Evolutionary conservation across 2,113 vertebrate species (phyloP), one percentile per base, ranked within the genome.

Genomic region (Rhadina sibilatrix): DNA sequence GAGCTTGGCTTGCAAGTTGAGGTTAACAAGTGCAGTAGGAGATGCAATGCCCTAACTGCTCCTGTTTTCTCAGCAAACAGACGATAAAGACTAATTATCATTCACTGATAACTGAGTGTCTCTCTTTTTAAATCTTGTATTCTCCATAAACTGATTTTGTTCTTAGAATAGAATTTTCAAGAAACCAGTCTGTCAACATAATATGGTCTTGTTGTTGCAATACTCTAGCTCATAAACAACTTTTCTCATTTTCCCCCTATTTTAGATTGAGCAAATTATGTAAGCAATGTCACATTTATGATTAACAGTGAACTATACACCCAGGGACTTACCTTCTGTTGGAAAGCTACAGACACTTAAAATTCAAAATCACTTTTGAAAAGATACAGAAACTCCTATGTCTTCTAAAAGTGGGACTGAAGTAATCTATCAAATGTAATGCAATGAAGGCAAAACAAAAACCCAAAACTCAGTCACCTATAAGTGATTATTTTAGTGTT

Each of bases 11-110:
- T 80, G 63, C 54, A 77, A 63, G 18, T 19, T 61, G 63, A 97
- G 71, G 40, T 90, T 85, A 88, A 31, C 42, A 94, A 82, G 15
- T 56, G 31, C 71, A 76, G 46, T 65, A 82, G 57, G 46, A 80
- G 35, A 86, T 65, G 56, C 31, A 65, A 50, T 77, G 80, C 27
- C 92, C 83, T 93, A 56, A 77, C 54, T 77, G 57, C n/a, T 95
- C 75, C 78, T 92, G 80, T 78, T 96, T 96, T 90, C 86, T 93
- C 76, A 97, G 88, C 35, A 93, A 91, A 76, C 46, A 85, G 65
- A 94, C 81, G 71, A 87, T 70, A 85, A 77, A 88, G 47, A 81
- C 46, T 83, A 92, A 92, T 88, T 90, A 86, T 54, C 7, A 83
- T 94, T 92, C 7, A 7, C 60, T 81, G 86, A 74, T 78, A 89